Conservation (phyloP, 1,140 invertebrate genomes). For the Trachelipus rathkii region DNA sequence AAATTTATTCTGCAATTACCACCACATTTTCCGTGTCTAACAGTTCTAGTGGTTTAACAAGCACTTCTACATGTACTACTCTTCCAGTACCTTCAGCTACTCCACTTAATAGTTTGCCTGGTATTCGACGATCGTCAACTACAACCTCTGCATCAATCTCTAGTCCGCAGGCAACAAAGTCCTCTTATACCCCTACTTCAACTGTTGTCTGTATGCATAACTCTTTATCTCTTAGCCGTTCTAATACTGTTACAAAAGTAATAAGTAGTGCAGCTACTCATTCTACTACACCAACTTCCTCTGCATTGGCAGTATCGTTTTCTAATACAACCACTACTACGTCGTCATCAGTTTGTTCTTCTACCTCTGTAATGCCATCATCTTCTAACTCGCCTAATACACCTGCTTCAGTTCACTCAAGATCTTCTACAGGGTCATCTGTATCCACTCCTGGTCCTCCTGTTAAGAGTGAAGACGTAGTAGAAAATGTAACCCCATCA, state of each 20-base stretch:
- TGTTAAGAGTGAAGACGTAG: neutral
- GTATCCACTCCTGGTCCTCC: neutral
- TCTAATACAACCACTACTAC: neutral
- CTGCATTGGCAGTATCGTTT: neutral
- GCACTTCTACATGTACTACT: slow-evolving; percentile 2
- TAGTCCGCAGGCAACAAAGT: neutral
- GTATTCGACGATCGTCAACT: slow-evolving; percentile 16
- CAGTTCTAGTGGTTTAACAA: neutral
- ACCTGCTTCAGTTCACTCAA: neutral
- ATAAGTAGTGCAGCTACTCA: neutral
- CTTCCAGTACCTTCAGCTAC: slow-evolving; percentile 25
- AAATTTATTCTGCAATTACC: neutral
- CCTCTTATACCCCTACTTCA: neutral
- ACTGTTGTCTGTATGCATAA: neutral
- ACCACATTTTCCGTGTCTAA: neutral
- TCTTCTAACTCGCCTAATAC: slow-evolving; percentile 29
- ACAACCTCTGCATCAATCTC: neutral
- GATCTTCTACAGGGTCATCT: neutral
- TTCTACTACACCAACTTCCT: neutral
- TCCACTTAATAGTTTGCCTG: slow-evolving; percentile 29
- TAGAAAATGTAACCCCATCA: neutral
- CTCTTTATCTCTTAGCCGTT: neutral
- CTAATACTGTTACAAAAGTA: neutral
- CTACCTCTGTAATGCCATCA: slow-evolving; percentile 19
- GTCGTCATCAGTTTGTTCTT: neutral